Evolutionary conservation across 2,113 vertebrate genomes (phyloP).

Genomic region (Antechinus flavipes): DNA sequence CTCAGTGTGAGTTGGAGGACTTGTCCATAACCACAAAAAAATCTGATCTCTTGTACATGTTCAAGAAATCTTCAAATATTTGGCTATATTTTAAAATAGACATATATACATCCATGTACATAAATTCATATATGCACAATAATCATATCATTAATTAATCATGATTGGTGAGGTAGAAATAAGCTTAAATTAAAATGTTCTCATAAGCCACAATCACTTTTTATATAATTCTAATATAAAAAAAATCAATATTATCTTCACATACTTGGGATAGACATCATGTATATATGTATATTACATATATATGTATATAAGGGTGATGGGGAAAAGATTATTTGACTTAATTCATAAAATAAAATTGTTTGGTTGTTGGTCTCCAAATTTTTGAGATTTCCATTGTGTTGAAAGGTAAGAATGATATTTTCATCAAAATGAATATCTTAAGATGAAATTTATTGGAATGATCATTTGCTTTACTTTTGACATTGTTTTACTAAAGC

Average conservation of each 20-base stretch:
- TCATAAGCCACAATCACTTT: neutral
- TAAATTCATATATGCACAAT: neutral
- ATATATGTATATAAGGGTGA: neutral
- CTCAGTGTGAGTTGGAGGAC: neutral
- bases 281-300: neutral
- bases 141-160: neutral
- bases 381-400: neutral
- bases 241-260: neutral
- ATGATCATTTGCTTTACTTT: slow-evolving; percentile 1
- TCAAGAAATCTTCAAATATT: neutral
- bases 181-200: neutral
- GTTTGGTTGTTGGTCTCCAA: slow-evolving; percentile 5
- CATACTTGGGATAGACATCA: neutral
- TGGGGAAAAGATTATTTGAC: neutral
- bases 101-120: neutral
- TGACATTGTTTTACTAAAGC: neutral
- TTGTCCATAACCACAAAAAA: neutral
- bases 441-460: slow-evolving; percentile 16
- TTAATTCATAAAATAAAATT: slow-evolving; percentile 20
- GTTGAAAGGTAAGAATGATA: slow-evolving; percentile 28
- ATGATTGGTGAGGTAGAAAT: neutral
- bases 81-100: neutral
- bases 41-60: neutral
- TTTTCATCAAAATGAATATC: slow-evolving; percentile 25
- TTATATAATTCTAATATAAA: neutral